Evolutionary conservation across 2,888 invertebrate genomes (phyloP).

Genomic region (Idaea straminata): DNA sequence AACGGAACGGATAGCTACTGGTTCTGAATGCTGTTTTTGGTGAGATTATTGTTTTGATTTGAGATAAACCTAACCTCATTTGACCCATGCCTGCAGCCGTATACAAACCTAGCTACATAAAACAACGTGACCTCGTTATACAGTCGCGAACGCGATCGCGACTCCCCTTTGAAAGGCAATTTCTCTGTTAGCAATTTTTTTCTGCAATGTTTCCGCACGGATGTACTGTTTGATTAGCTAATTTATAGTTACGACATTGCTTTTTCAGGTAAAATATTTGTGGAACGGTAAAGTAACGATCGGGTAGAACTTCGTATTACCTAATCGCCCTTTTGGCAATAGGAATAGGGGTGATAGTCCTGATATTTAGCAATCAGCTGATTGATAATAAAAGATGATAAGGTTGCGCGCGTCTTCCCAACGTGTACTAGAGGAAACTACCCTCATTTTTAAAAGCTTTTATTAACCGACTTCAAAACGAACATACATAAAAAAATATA

Average conservation of each 20-base stretch:
- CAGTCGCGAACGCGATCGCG: slow-evolving; percentile 41
- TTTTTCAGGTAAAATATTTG: slow-evolving; percentile 29
- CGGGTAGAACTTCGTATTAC: not conserved
- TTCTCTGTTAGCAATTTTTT: slow-evolving; percentile 52
- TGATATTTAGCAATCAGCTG: not conserved
- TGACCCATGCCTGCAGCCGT: slow-evolving; percentile 50
- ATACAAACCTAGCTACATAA: slow-evolving; percentile 37
- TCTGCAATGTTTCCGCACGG: slow-evolving; percentile 45
- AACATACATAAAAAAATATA: too few species aligned
- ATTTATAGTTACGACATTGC: slow-evolving; percentile 35
- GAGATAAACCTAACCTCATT: slow-evolving; percentile 52
- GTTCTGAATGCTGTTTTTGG: slow-evolving; percentile 65
- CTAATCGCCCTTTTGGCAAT: not conserved
- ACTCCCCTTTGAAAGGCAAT: slow-evolving; percentile 58
- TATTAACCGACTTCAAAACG: too few species aligned
- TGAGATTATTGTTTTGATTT: slow-evolving; percentile 63
- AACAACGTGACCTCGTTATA: slow-evolving; percentile 59
- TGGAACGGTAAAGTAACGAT: not conserved
- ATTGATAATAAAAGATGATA: not conserved
- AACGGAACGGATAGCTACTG: slow-evolving; percentile 62
- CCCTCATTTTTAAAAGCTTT: slow-evolving; percentile 1
- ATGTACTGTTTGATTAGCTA: slow-evolving; percentile 47
- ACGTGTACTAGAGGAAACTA: not conserved
- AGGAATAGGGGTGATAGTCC: not conserved
- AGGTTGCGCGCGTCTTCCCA: not conserved